phyloP scores from a whole-genome alignment of 2,113 vertebrate species.

The Pseudolaguvia tuberculata region DNA sequence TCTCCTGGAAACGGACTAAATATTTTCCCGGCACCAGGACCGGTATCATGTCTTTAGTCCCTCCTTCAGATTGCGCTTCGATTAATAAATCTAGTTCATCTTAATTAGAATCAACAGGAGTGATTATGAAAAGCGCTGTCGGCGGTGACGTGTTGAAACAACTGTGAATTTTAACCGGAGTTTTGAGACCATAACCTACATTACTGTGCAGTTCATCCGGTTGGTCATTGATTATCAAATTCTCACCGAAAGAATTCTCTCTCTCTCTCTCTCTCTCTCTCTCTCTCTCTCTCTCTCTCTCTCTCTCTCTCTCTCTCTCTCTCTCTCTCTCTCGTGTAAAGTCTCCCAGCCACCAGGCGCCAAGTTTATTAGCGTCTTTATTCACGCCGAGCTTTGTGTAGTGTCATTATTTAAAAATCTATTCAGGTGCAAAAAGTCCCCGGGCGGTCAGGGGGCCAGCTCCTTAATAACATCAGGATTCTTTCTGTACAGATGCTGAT shows the following conservation, averaged over 20 bases:
- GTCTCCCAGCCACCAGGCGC: slow-evolving; percentile 44
- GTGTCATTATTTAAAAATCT: slow-evolving; percentile 33
- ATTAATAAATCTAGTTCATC: not conserved
- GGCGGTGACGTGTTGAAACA: not conserved
- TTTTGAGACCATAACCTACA: not conserved
- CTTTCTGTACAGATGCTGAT: not conserved
- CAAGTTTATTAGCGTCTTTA: slow-evolving; percentile 40
- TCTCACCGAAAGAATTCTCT: no score
- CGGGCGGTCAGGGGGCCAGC: not conserved
- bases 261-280: no score
- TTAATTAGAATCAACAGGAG: not conserved
- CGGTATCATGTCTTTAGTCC: not conserved
- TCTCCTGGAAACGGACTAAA: not conserved
- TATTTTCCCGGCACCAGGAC: not conserved
- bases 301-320: no score
- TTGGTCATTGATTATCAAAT: no score
- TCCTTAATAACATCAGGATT: not conserved
- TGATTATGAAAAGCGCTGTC: not conserved
- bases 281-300: no score
- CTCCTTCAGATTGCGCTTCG: not conserved
- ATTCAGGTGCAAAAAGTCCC: slow-evolving; percentile 52
- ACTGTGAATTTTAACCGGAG: not conserved
- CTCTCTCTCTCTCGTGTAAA: not conserved
- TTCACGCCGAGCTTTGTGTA: slow-evolving; percentile 36
- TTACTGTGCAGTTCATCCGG: no score